phyloP scores from a whole-genome alignment of 2,113 vertebrate species.

The Burhinus bistriatus region DNA sequence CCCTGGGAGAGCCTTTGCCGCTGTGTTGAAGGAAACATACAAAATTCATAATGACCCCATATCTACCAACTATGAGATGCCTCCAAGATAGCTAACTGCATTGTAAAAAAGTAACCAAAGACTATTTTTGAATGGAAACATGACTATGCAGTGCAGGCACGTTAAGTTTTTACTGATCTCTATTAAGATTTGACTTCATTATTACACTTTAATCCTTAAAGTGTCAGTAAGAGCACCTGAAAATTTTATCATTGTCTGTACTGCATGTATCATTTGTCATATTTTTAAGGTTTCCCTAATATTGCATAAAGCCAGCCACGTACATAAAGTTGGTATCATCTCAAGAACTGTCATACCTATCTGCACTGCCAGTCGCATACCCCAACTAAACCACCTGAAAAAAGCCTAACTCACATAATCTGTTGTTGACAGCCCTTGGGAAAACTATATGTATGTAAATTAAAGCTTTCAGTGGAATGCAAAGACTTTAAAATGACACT shows the following conservation, averaged over 20 bases:
- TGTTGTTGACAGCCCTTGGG: neutral
- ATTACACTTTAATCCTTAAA: neutral
- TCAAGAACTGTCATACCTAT: neutral
- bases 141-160: neutral
- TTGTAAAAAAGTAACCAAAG: neutral
- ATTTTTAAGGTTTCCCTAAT: neutral
- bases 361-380: neutral
- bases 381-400: neutral
- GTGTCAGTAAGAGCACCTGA: neutral
- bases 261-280: fast-evolving
- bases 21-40: neutral
- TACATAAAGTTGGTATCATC: neutral
- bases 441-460: neutral
- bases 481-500: neutral
- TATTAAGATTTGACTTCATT: neutral
- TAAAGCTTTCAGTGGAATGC: neutral
- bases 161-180: neutral
- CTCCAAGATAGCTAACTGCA: neutral
- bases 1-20: neutral
- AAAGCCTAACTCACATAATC: neutral
- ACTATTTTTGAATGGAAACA: neutral
- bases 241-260: neutral
- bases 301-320: neutral
- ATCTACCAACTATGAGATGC: neutral
- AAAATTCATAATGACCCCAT: neutral